These are phyloP conservation scores for Megalops atlanticus DNA, from an alignment of 2,113 vertebrate species.

Conservation along the genomic window DNA sequence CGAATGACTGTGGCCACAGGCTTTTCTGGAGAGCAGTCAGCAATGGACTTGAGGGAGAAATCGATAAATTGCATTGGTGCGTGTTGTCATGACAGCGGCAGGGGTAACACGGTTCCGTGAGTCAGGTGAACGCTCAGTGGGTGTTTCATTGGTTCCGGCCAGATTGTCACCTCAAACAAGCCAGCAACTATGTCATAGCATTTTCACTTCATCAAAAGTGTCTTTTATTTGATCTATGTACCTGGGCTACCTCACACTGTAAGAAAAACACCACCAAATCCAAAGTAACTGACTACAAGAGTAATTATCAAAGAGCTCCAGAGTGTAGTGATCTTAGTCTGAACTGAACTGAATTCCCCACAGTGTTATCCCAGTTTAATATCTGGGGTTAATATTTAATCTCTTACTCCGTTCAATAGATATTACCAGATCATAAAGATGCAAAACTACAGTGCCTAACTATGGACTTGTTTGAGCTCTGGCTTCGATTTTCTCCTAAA, in stretches of 20 bases:
- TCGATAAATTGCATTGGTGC: too few relatives aligned
- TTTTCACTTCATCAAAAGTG: too few relatives aligned
- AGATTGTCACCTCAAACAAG: background rate
- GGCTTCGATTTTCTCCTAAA: conserved; percentile 4
- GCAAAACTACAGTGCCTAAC: background rate
- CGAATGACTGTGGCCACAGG: too few relatives aligned
- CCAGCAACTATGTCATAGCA: background rate
- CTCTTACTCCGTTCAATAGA: background rate
- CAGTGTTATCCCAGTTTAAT: background rate
- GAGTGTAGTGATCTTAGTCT: too few relatives aligned
- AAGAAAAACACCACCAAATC: background rate
- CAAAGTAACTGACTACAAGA: background rate
- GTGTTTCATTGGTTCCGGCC: background rate
- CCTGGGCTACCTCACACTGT: background rate
- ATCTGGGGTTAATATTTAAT: background rate
- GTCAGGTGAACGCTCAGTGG: background rate
- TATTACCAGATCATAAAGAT: background rate
- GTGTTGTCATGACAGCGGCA: background rate
- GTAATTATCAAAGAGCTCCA: background rate
- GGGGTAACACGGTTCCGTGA: too few relatives aligned
- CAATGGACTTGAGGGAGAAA: too few relatives aligned
- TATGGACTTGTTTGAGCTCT: background rate
- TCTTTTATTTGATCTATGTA: background rate
- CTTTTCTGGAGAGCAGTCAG: too few relatives aligned
- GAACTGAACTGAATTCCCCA: too few relatives aligned